A percentile compares a stretch with the other conserved stretches of the same genome.
Evolutionary conservation across 2,113 vertebrate genomes (phyloP).

Genomic region (Lutjanus erythropterus): DNA sequence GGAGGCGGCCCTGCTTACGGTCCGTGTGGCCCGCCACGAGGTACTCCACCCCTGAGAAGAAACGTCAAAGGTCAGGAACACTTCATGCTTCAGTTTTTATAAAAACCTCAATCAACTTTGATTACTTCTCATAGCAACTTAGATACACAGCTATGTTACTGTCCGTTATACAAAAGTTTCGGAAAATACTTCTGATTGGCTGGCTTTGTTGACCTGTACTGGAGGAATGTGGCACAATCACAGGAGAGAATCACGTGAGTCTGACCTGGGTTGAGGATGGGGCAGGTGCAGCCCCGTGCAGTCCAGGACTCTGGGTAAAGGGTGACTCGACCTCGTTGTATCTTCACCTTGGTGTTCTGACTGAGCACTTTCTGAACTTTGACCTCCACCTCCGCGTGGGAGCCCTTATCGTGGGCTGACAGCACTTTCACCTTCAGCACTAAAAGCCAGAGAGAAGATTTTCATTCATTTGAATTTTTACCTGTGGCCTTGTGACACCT

Average conservation of each 20-base stretch:
- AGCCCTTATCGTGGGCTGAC: slow-evolving; percentile 96
- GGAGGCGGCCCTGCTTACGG: slow-evolving; percentile 87
- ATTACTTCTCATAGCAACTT: too few species aligned
- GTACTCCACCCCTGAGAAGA: slow-evolving; percentile 90
- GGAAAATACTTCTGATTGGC: too few species aligned
- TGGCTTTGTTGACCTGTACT: neutral
- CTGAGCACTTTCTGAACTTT: slow-evolving; percentile 97
- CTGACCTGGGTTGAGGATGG: slow-evolving; percentile 96
- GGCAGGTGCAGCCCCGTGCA: slow-evolving; percentile 95
- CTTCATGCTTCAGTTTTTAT: neutral
- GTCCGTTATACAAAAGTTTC: neutral
- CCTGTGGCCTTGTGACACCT: too few species aligned
- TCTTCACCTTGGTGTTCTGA: slow-evolving; percentile 91
- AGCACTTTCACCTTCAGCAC: slow-evolving; percentile 96
- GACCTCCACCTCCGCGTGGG: slow-evolving; percentile 96
- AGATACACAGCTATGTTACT: too few species aligned
- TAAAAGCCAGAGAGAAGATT: slow-evolving; percentile 64
- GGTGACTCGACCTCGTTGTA: slow-evolving; percentile 87
- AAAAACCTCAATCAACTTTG: too few species aligned
- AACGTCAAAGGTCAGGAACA: neutral
- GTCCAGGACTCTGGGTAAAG: slow-evolving; percentile 99
- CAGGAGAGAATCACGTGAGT: neutral
- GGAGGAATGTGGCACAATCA: neutral
- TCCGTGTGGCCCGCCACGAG: slow-evolving; percentile 95
- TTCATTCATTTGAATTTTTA: too few species aligned